A percentile compares a stretch with the other conserved stretches of the same genome.
phyloP scores from a whole-genome alignment of 2,888 invertebrate species.

The Acanthosepion esculentum region DNA sequence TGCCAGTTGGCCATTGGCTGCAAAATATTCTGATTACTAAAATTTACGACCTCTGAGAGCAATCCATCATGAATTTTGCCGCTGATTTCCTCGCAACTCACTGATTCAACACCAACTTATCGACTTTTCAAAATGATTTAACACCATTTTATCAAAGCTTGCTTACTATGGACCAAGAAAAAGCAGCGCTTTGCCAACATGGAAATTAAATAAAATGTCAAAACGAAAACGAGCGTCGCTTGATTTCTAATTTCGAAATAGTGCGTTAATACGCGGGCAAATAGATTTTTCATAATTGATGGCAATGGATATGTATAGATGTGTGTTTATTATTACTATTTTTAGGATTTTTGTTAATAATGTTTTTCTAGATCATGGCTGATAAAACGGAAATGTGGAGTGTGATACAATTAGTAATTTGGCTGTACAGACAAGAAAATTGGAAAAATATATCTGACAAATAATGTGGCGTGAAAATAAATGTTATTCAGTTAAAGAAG shows the following conservation, averaged over 20 bases:
- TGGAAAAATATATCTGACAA: too few species aligned
- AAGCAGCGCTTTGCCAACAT: background rate
- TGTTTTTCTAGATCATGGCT: too few species aligned
- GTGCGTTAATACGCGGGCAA: background rate
- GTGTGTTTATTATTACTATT: too few species aligned
- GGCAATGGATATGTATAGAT: background rate
- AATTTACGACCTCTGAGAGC: background rate
- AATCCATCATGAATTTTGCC: background rate
- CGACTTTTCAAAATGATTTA: constrained; percentile 12
- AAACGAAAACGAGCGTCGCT: background rate
- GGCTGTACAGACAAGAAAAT: too few species aligned
- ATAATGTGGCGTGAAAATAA: too few species aligned
- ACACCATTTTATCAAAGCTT: background rate
- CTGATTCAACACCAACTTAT: background rate
- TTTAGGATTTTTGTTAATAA: too few species aligned
- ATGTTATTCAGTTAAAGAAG: too few species aligned
- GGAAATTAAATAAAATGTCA: constrained; percentile 16
- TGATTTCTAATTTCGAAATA: background rate
- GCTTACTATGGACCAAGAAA: background rate
- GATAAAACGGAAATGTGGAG: too few species aligned
- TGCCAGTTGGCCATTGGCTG: background rate
- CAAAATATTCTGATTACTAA: constrained; percentile 20
- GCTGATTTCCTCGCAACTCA: background rate
- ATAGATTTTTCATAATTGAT: background rate
- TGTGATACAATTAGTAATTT: too few species aligned